phyloP scores from a whole-genome alignment of 2,113 vertebrate genomes.

The Alaudala cheleensis region DNA sequence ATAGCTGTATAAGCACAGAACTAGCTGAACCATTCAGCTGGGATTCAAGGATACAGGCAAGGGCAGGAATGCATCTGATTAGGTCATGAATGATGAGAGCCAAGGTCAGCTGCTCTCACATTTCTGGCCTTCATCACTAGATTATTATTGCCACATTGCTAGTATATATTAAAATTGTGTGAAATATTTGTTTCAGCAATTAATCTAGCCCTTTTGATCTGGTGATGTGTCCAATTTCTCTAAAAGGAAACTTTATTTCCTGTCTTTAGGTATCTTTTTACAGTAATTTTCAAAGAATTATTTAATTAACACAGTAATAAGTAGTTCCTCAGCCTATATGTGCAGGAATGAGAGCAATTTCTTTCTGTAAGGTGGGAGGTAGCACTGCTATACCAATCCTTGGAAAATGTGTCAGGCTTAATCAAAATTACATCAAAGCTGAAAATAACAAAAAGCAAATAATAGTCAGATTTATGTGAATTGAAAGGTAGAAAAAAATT shows the following conservation, averaged over 20 bases:
- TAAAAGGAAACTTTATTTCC: not conserved
- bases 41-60: not conserved
- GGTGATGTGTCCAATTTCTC: not conserved
- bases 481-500: not conserved
- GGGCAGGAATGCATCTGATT: not conserved
- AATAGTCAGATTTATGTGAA: not conserved
- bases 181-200: not conserved
- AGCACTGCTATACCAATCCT: not conserved
- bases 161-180: not conserved
- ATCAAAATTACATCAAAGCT: not conserved
- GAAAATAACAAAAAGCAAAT: not conserved
- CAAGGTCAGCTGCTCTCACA: not conserved
- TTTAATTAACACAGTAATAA: not conserved
- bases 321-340: not conserved
- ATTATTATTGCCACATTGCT: not conserved
- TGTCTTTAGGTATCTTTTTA: not conserved
- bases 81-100: not conserved
- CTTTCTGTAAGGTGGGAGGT: not conserved
- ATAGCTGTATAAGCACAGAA: conserved; percentile 17
- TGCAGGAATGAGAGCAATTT: not conserved
- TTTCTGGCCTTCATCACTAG: not conserved
- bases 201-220: not conserved
- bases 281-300: not conserved
- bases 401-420: not conserved
- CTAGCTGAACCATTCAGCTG: not conserved